Evolutionary conservation across 1,140 invertebrate species (phyloP), one percentile per base, ranked within the genome.

Genomic region (Brachionus manjavacas): DNA sequence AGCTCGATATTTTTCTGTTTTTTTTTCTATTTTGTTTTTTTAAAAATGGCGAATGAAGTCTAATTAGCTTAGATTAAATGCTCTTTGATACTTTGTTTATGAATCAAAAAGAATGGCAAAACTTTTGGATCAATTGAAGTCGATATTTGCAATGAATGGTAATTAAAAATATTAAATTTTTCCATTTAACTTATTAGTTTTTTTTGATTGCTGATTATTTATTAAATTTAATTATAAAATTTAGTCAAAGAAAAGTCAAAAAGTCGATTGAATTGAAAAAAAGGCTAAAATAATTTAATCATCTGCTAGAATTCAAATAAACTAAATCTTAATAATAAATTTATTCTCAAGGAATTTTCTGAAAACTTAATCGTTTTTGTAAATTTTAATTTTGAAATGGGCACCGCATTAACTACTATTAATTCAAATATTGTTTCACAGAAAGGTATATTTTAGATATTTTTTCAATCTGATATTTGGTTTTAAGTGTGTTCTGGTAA

Each of bases 111-210:
- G 20, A 46, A 76, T 76, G 72, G 72, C 39, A 76, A 76, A 76
- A 25, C 20, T 76, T 12, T 49, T 76, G 72, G 72, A 76, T 76
- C 72, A 76, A 76, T 76, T 76, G 72, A 76, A 76, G 31, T 46
- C 72, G 25, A 76, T 76, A 28, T 76, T 76, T 76, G 41, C 72
- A 76, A 49, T 49, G 23, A 76, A 76, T 76, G 43, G 72, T 76
- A 76, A 76, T 76, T 76, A 76, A 76, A 76, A 49, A 76, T 52
- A 72, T 72, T 72, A 72, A 72, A 43, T 72, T 72, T 72, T 41
- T 72, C 39, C 35, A 72, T 72, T 39, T 41, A 41, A 41, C 31
- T 41, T 39, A 72, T 39, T 39, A 39, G 28, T 72, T 72, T n/a
- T 39, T 41, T 72, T 72, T 31, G 25, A 68, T 68, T 68, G 52